Evolutionary conservation across 2,888 invertebrate species (phyloP), one percentile per base, ranked within the genome.

Genomic region (Zhengitettix transpicula): DNA sequence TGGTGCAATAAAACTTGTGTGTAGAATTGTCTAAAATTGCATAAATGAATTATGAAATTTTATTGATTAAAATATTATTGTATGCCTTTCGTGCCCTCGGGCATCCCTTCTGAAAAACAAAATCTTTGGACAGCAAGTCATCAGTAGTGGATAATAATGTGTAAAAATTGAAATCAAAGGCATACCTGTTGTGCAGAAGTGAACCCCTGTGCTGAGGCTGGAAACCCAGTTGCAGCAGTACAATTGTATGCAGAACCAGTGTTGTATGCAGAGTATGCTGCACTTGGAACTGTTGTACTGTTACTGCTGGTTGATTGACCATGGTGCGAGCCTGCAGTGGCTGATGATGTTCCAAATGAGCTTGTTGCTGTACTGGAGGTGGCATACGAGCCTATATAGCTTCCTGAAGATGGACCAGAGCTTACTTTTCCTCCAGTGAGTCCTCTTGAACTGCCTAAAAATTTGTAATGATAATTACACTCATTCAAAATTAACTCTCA

Each of bases 111-210:
- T n/a, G n/a, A n/a, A 40, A 47, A n/a, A 54, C 12, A 2, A 57
- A 9, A n/a, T 16, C 12, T 57, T 59, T 56, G 11, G 42, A 41
- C 11, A 10, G 57, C 10, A 42, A 58, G 40, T 52, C 15, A 58
- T 41, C 16, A 41, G 51, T 42, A 44, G 53, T n/a, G 15, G 1
- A n/a, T n/a, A 47, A 47, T 47, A 47, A 47, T 9, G 14, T 47
- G 14, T n/a, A n/a, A n/a, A n/a, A 52, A 52, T 52, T 7, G 15
- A 52, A 11, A 11, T 2, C 5, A n/a, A 11, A 17, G 17, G 47
- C 55, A 14, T 41, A 81, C 83, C 78, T 83, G 83, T 68, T 79
- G 79, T 9, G 65, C 58, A n/a, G 65, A 56, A 41, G 59, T 52
- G 57, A 65, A 65, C 14, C 58, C 62, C 56, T 65, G 65, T 3